These are phyloP conservation scores for Philhelius pedissequus DNA, from an alignment of 2,888 invertebrate genomes.

Conservation along the genomic window DNA sequence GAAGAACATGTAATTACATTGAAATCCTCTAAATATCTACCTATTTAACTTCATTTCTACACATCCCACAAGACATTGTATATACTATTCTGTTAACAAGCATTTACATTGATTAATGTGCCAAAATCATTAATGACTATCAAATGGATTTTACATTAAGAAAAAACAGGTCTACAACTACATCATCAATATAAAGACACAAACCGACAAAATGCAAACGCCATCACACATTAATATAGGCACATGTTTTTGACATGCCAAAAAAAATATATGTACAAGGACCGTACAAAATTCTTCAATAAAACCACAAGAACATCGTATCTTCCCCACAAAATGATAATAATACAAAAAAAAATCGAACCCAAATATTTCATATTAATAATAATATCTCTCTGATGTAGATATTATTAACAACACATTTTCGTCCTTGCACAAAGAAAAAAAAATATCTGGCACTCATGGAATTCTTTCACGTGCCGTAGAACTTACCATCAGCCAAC, in stretches of 20 bases:
- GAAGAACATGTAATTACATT: background rate
- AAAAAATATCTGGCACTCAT: conserved; percentile 21
- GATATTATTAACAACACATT: conserved; percentile 60
- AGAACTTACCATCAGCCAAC: background rate
- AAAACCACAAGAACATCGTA: conserved; percentile 49
- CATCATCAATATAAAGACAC: background rate
- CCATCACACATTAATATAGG: conserved; percentile 37
- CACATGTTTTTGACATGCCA: conserved; percentile 56
- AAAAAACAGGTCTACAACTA: background rate
- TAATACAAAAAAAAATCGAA: conserved; percentile 6
- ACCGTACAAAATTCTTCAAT: conserved; percentile 57
- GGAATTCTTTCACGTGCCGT: conserved; percentile 51
- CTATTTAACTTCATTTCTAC: conserved; percentile 7
- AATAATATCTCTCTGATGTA: conserved; percentile 49
- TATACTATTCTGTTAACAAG: conserved; percentile 59
- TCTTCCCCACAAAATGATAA: background rate
- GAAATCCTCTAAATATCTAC: background rate
- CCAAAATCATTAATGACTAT: conserved; percentile 52
- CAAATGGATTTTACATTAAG: conserved; percentile 34
- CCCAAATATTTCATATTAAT: conserved; percentile 60
- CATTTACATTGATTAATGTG: conserved; percentile 60
- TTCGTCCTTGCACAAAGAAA: conserved; percentile 1
- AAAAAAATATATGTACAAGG: conserved; percentile 3
- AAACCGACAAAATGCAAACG: background rate
- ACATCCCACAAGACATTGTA: conserved; percentile 32